Evolutionary conservation across 2,113 vertebrate genomes (phyloP).

Genomic region (Tachysurus vachellii): DNA sequence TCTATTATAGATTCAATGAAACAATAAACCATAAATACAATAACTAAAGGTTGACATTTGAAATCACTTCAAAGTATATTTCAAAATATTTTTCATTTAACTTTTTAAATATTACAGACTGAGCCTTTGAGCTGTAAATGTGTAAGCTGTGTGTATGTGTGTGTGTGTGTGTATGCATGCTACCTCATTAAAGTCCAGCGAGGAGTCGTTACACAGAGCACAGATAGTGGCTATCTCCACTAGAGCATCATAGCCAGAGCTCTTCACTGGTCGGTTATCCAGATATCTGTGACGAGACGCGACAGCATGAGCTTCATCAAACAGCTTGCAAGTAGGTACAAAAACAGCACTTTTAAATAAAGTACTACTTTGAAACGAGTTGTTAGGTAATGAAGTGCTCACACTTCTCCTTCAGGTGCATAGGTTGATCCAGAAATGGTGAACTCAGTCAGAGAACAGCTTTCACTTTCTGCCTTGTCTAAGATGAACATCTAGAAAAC

Average conservation of each 20-base stretch:
- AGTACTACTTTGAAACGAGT: neutral
- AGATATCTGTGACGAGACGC: constrained; percentile 76
- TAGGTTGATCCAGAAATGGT: constrained; percentile 96
- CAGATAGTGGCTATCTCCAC: constrained; percentile 97
- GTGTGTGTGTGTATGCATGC: constrained; percentile 29
- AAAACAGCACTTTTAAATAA: neutral
- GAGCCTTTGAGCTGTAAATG: neutral
- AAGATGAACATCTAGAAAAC: constrained; percentile 89
- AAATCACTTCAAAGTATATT: neutral
- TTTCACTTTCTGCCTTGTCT: constrained; percentile 85
- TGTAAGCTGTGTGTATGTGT: neutral
- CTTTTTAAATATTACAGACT: neutral
- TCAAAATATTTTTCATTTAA: neutral
- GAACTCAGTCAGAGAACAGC: constrained; percentile 90
- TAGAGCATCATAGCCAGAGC: constrained; percentile 85
- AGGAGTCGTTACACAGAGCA: constrained; percentile 96
- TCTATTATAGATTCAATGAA: neutral
- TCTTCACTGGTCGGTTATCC: constrained; percentile 82
- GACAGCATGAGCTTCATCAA: neutral
- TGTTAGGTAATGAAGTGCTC: constrained; percentile 67
- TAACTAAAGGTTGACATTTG: neutral
- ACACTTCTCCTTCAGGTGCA: constrained; percentile 95
- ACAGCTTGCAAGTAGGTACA: neutral
- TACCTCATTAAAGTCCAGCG: constrained; percentile 97
- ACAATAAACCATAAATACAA: neutral